Evolutionary conservation across 2,113 vertebrate species (phyloP), one percentile per base, ranked within the genome.

Genomic region (Elephantulus edwardii): DNA sequence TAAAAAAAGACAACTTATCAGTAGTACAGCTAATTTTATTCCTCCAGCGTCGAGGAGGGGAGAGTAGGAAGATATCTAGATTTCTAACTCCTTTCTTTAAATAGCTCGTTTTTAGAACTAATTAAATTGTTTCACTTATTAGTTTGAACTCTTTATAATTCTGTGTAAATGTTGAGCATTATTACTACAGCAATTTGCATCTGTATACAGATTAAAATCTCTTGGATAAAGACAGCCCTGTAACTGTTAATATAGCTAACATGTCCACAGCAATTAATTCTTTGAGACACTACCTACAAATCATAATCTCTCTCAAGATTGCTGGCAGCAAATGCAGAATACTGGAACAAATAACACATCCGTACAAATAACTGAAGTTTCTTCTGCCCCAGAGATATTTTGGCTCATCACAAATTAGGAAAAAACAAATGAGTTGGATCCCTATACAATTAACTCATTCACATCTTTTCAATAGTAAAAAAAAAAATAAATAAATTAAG

Each of bases 321-420:
- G 2, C 91, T 86, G 50, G 5, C 4, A 64, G 38, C 33, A 88
- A 91, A 77, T 74, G 8, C 20, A 35, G 80, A 86, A 84, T 81
- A 76, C 1, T 11, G 9, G 54, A 82, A 83, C 35, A 46, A 88
- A 64, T 62, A 64, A 35, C 40, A 33, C 16, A 81, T 87, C 16
- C 17, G 89, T 11, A 79, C 6, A 66, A 54, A 26, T 16, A 82
- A 13, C 40, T 68, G 13, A 78, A 91, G 42, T 82, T 30, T 84
- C 58, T 87, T 62, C 30, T 82, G 81, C 78, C 44, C 71, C 79
- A 95, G 93, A 11, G 28, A 84, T 16, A 92, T 33, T 72, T 62
- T 95, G 42, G n/a, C 48, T 93, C 33, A 94, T 91, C 68, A 78
- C 33, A 90, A 48, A 93, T 96, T 92, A 95, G 84, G 70, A 71